Evolutionary conservation across 2,113 vertebrate species (phyloP).

Genomic region (Phycodurus eques): DNA sequence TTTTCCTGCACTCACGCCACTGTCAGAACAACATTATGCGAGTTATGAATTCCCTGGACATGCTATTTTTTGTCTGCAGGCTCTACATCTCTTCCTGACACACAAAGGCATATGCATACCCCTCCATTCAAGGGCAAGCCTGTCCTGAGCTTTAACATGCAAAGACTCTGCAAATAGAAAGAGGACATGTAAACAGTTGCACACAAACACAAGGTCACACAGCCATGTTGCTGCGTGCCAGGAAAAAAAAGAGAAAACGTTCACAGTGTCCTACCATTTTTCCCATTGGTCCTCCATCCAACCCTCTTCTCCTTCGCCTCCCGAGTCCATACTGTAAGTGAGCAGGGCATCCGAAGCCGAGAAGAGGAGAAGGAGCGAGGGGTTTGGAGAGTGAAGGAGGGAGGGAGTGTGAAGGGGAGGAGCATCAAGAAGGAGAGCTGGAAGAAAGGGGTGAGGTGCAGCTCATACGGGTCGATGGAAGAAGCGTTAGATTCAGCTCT

Average conservation of each 20-base stretch:
- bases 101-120: constrained; percentile 30
- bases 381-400: constrained; percentile 44
- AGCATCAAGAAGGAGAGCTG: constrained; percentile 39
- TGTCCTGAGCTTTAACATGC: constrained; percentile 20
- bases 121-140: constrained; percentile 52
- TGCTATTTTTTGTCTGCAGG: constrained; percentile 26
- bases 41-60: background rate
- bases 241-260: constrained; percentile 6
- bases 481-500: constrained; percentile 41
- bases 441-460: constrained; percentile 45
- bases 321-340: constrained; percentile 87
- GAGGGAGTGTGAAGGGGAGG: constrained; percentile 32
- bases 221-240: constrained; percentile 32
- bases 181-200: constrained; percentile 25
- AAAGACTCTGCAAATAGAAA: constrained; percentile 16
- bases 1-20: background rate
- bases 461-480: constrained; percentile 54
- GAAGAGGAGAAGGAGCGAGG: constrained; percentile 39
- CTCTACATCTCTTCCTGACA: background rate
- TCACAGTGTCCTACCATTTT: constrained; percentile 84
- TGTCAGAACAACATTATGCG: constrained; percentile 13
- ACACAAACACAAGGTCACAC: constrained; percentile 55
- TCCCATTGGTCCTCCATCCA: constrained; percentile 99
- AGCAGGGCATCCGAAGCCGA: constrained; percentile 78
- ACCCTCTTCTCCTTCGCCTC: constrained; percentile 86